phyloP scores from a whole-genome alignment of 37 sponge, comb jelly and placozoan species.

The Axinella damicornis region DNA sequence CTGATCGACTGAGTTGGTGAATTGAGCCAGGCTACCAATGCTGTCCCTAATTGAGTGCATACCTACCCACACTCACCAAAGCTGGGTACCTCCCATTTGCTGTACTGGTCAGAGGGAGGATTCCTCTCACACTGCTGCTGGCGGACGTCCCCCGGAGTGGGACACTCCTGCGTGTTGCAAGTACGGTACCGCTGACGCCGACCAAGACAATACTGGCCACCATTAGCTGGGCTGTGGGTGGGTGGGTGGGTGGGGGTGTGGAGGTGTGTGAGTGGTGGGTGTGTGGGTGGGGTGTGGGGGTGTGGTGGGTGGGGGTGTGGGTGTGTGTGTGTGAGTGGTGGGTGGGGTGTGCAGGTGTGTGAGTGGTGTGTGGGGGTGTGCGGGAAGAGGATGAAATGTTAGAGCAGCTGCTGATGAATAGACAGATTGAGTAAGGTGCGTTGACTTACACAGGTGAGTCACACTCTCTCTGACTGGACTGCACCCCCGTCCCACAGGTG shows the following conservation, averaged over 20 bases:
- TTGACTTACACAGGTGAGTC: slow-evolving; percentile 68
- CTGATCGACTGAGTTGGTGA: too few species aligned
- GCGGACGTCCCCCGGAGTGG: background rate
- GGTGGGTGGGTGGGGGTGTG: background rate
- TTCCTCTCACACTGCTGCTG: slow-evolving; percentile 34
- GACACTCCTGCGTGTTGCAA: slow-evolving; percentile 41
- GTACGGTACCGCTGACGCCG: slow-evolving; percentile 8
- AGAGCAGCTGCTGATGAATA: background rate
- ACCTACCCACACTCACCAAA: slow-evolving; percentile 27
- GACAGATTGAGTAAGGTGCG: background rate
- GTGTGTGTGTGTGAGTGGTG: too few species aligned
- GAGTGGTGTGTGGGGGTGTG: too few species aligned
- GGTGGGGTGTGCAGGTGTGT: too few species aligned
- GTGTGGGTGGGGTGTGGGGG: too few species aligned
- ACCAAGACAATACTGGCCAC: slow-evolving; percentile 58
- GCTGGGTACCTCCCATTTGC: slow-evolving; percentile 20
- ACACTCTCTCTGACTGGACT: slow-evolving; percentile 40
- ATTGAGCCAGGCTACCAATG: too few species aligned
- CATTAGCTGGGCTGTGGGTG: slow-evolving; percentile 60
- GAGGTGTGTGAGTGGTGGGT: background rate
- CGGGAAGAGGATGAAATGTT: background rate
- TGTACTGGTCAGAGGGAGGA: slow-evolving; percentile 5
- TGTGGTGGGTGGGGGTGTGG: too few species aligned
- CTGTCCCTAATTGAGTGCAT: too few species aligned
- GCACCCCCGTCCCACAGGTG: slow-evolving; percentile 64